A percentile compares a stretch with the other conserved stretches of the same genome.
These are phyloP conservation scores for Ptychadena robeensis DNA, from an alignment of 2,797 vertebrate species.

Conservation along the genomic window DNA sequence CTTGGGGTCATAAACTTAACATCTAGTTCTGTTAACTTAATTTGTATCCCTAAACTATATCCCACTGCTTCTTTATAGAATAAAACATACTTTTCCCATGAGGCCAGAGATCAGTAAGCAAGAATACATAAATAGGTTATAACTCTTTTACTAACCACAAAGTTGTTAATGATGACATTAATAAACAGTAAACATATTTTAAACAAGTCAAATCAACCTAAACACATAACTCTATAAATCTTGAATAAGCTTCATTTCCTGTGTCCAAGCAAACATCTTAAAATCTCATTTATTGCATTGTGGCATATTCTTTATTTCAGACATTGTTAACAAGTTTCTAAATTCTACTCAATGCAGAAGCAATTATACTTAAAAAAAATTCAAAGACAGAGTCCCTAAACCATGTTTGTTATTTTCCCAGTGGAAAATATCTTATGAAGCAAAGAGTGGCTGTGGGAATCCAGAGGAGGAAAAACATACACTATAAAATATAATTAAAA, in stretches of 20 bases:
- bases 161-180: background rate
- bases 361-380: conserved; percentile 73
- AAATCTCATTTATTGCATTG: conserved; percentile 47
- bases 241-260: conserved; percentile 23
- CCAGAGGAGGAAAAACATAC: conserved; percentile 80
- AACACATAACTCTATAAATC: background rate
- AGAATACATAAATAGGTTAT: background rate
- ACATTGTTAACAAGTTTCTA: conserved; percentile 66
- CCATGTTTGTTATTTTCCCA: conserved; percentile 73
- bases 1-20: too few species aligned
- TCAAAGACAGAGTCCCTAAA: conserved; percentile 71
- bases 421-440: conserved; percentile 76
- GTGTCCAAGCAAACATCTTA: background rate
- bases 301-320: conserved; percentile 51
- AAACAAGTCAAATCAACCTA: background rate
- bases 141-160: background rate
- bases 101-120: background rate
- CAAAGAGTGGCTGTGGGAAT: conserved; percentile 77
- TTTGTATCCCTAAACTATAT: too few species aligned
- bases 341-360: conserved; percentile 70
- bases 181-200: background rate
- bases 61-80: too few species aligned
- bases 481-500: conserved; percentile 87
- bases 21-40: too few species aligned
- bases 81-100: too few species aligned